phyloP scores from a whole-genome alignment of 2,113 vertebrate species.

The Otolemur garnettii region DNA sequence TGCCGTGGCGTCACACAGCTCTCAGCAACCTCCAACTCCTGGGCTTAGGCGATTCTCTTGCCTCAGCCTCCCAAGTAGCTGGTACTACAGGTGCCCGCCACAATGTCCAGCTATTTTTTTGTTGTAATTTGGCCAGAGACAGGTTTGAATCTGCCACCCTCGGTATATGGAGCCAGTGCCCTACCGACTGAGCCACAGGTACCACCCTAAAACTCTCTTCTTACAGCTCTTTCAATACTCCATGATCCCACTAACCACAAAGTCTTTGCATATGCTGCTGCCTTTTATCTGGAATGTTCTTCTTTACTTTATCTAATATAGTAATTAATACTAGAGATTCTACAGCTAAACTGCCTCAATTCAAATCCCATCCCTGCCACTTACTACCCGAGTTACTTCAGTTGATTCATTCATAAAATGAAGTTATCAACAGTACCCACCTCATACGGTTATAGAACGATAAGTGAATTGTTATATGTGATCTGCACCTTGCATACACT shows the following conservation, averaged over 20 bases:
- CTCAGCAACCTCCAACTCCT: no score
- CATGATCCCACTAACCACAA: not conserved
- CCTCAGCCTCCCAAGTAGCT: no score
- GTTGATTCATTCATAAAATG: not conserved
- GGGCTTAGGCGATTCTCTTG: no score
- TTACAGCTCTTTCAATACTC: not conserved
- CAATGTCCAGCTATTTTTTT: no score
- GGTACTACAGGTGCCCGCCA: no score
- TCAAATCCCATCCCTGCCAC: not conserved
- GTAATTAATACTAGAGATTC: constrained; percentile 24
- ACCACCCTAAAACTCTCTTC: not conserved
- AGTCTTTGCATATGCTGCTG: not conserved
- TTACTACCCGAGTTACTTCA: not conserved
- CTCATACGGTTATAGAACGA: not conserved
- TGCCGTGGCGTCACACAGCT: no score
- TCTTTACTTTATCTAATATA: not conserved
- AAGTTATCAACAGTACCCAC: not conserved
- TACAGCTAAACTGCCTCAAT: not conserved
- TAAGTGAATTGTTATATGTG: not conserved
- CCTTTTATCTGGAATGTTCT: not conserved
- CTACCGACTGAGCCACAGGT: no score
- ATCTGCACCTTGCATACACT: not conserved
- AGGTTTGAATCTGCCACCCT: no score
- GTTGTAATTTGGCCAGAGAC: no score
- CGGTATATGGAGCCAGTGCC: no score